Conservation (phyloP, 2,797 vertebrate genomes). For the Falco novaeseelandiae region DNA sequence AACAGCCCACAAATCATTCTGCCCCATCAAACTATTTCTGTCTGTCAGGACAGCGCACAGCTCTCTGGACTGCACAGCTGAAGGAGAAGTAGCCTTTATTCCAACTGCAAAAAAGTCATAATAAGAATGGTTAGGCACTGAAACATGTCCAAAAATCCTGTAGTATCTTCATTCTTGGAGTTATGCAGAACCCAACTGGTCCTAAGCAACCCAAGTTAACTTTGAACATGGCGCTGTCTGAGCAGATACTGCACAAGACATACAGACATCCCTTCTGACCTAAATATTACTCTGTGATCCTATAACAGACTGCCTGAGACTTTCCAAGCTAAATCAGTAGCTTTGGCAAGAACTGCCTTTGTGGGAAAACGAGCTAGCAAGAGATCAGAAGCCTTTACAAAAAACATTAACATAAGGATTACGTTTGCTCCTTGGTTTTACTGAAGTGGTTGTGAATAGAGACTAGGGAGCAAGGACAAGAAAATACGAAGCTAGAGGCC, state of each 20-base stretch:
- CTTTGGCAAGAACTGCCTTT: background rate
- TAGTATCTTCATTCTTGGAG: background rate
- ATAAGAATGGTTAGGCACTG: background rate
- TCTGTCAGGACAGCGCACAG: background rate
- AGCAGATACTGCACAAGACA: background rate
- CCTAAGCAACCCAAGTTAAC: background rate
- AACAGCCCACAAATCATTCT: background rate
- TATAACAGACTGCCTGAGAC: background rate
- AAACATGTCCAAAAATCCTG: background rate
- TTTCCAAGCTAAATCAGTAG: background rate
- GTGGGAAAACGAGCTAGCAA: background rate
- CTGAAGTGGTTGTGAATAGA: background rate
- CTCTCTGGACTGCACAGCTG: background rate
- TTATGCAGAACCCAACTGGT: background rate
- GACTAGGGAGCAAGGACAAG: background rate
- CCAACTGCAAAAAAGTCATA: background rate
- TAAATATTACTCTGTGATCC: background rate
- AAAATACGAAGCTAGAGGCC: background rate
- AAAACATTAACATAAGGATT: background rate
- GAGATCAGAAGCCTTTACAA: background rate
- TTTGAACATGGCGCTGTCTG: background rate
- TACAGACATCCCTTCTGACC: background rate
- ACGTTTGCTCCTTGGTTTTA: background rate
- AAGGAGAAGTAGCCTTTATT: background rate
- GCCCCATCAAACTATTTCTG: background rate